phyloP scores from a whole-genome alignment of 2,888 invertebrate genomes.

The Notodonta dromedarius region DNA sequence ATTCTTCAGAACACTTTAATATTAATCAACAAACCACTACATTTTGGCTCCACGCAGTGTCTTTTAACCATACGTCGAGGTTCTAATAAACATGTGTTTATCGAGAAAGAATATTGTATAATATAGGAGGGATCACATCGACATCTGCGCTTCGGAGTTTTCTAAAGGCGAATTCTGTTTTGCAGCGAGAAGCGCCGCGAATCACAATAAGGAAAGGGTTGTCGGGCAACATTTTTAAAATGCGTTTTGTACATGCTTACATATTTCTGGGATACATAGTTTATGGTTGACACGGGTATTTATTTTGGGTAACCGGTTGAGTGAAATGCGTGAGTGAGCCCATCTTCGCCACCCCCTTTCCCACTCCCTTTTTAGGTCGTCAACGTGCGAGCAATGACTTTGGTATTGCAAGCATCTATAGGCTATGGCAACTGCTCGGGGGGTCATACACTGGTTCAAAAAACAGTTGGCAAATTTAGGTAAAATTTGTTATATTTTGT shows the following conservation, averaged over 20 bases:
- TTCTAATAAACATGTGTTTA: background rate
- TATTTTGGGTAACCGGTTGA: too few relatives aligned
- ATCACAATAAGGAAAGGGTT: conserved; percentile 27
- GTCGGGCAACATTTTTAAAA: conserved; percentile 11
- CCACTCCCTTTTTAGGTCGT: too few relatives aligned
- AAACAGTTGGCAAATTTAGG: too few relatives aligned
- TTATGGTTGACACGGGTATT: background rate
- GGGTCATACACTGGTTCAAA: too few relatives aligned
- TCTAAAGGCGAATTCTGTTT: conserved; percentile 14
- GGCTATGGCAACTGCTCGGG: too few relatives aligned
- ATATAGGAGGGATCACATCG: conserved; percentile 28
- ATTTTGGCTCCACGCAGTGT: background rate
- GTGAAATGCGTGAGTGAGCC: too few relatives aligned
- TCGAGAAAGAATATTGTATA: conserved; percentile 24
- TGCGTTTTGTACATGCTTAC: conserved; percentile 14
- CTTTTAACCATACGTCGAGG: background rate
- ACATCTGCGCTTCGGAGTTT: conserved; percentile 27
- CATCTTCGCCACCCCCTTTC: too few relatives aligned
- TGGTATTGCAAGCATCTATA: too few relatives aligned
- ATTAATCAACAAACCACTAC: background rate
- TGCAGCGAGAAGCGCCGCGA: conserved; percentile 17
- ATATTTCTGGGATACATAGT: conserved; percentile 9
- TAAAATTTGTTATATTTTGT: too few relatives aligned
- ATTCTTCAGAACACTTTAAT: background rate
- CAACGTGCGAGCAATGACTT: too few relatives aligned